Base-by-base conservation (phyloP, 2,797 vertebrate species). In the Lepus townsendii region DNA sequence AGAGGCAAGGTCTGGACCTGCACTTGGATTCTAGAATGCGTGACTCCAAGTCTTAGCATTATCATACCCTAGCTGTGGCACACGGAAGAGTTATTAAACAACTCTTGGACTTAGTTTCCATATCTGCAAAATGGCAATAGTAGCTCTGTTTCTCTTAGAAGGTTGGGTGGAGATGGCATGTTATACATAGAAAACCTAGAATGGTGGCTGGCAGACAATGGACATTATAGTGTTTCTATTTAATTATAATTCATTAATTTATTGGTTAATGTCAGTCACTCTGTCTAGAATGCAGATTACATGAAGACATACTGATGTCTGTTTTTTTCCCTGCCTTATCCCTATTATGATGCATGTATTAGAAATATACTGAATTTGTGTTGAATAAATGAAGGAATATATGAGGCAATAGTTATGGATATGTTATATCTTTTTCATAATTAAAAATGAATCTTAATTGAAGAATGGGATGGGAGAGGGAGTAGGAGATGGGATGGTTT, bases 281-380 rank as follows among this genome's bases (percentile, higher is more conserved):
- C 52, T 87, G 54, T n/a, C 17, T 83, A 83, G 69, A 95, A 90
- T 75, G 9, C 62, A 94, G 16, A 26, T 5, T 65, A 30, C n/a
- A 22, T 83, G 50, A 86, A 95, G 47, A 13, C 24, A 92, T 47
- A 8, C 7, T 13, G 5, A 35, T 3, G 11, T 88, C 24, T 92
- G 10, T 79, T 35, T 66, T 52, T 71, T 88, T 79, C 68, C 5
- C 16, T 73, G 27, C 12, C 84, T 88, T 52, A 71, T 72, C 90
- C 30, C 7, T 76, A 68, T 35, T 85, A 32, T 1, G 84, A 20
- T 60, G 7, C 8, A 38, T 22, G 16, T 62, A 57, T 57, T 83
- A 42, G 11, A 83, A 90, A 38, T 83, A 38, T 27, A 83, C 11
- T 42, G 35, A 75, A 17, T 12, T 57, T 69, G 8, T 16, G 7